phyloP scores from a whole-genome alignment of 1,140 invertebrate genomes.

The Zaprionus africanus region DNA sequence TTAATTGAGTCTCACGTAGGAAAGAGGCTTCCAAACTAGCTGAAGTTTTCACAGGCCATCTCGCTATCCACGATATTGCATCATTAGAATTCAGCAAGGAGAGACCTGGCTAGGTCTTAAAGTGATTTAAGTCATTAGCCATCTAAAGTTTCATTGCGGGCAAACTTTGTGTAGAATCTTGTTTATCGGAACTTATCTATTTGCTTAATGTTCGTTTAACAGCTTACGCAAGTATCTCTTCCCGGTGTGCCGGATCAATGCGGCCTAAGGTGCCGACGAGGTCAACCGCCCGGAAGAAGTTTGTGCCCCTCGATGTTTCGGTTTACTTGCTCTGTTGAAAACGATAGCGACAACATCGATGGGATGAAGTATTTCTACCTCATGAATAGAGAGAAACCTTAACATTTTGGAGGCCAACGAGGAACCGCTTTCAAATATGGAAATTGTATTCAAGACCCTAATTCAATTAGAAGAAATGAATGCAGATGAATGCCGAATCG shows the following conservation, averaged over 20 bases:
- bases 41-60: constrained; percentile 1
- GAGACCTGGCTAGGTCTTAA: constrained; percentile 58
- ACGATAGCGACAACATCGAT: neutral
- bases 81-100: constrained; percentile 41
- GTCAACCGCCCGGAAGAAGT: neutral
- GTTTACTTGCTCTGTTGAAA: neutral
- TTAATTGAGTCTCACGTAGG: constrained; percentile 15
- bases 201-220: constrained; percentile 52
- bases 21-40: neutral
- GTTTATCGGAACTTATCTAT: constrained; percentile 49
- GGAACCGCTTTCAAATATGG: neutral
- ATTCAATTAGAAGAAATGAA: constrained; percentile 25
- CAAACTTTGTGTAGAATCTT: constrained; percentile 38
- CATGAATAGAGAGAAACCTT: neutral
- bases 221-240: constrained; percentile 20
- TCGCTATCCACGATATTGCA: neutral
- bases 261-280: neutral
- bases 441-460: constrained; percentile 11
- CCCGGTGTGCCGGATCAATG: neutral
- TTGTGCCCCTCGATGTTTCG: neutral
- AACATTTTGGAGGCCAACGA: neutral
- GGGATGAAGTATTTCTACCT: neutral
- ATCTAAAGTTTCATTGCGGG: constrained; percentile 54
- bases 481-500: constrained; percentile 1
- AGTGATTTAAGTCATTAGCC: constrained; percentile 64